Base-by-base conservation (phyloP, 2,797 vertebrate genomes). In the Gallirallus australis region DNA sequence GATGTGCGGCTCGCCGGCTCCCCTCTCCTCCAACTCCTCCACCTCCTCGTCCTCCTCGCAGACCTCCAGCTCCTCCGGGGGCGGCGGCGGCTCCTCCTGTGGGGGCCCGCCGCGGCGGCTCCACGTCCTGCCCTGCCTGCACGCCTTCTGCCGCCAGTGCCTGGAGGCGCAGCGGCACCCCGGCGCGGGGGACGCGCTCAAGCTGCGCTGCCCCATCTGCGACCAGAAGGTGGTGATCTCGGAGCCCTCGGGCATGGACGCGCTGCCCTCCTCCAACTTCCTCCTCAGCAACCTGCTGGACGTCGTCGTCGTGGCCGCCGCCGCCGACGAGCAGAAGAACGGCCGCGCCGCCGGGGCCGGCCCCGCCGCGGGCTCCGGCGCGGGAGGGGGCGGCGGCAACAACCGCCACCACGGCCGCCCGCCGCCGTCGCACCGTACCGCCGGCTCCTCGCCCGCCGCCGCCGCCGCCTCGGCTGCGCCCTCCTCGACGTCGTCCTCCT, bases 221-320 rank as follows among this genome's bases (percentile, higher is more conserved):
- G 99, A 99, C 98, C 99, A 99, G 98, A 99, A 99, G 95, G 98
- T 99, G 82, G 98, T 98, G 94, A 98, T 99, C 97, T 98, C 98
- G 11, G 99, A 99, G 97, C 98, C 98, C 82, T 96, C 98, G 10
- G 99, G 99, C n/a, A 98, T 99, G 98, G 99, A 99, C 97, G 98
- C 99, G 39, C 97, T 99, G 92, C 99, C 99, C 57, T 99, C 99
- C 79, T 99, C 99, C 73, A 99, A 98, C 97, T 99, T 99, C 97
- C 98, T 99, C 94, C 99, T 99, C 97, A 99, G 98, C 97, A 99
- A 99, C 98, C 98, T 99, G 95, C 98, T 99, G 92, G 99, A 99
- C 42, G 99, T 99, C 59, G 99, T 99, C 82, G 99, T 99, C 90
- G 99, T 98, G 95, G 98, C 99, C 0, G 98, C 98, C 45, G 97